Percentiles rank a stretch among this genome's conserved stretches.
Conservation (phyloP, 2,797 vertebrate genomes). For the Ibycter americanus region DNA sequence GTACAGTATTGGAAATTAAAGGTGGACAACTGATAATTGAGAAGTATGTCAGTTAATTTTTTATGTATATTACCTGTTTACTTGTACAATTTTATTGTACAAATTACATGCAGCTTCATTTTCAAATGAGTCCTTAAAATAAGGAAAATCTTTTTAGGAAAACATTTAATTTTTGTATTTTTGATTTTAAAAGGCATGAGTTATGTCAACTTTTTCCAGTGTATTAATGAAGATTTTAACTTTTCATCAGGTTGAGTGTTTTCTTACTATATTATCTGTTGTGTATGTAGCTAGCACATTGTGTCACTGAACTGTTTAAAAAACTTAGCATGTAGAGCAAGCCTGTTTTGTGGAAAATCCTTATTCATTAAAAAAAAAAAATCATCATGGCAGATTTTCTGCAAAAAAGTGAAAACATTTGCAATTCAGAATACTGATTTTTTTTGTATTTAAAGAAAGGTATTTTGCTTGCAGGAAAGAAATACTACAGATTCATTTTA, state of each 20-base stretch:
- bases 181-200: constrained; percentile 97
- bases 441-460: constrained; percentile 83
- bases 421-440: constrained; percentile 84
- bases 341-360: constrained; percentile 92
- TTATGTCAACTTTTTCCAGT: constrained; percentile 96
- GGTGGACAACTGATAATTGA: constrained; percentile 86
- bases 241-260: constrained; percentile 94
- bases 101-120: constrained; percentile 96
- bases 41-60: constrained; percentile 92
- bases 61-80: constrained; percentile 96
- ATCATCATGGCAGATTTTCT: constrained; percentile 91
- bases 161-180: constrained; percentile 95
- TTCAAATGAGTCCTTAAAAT: constrained; percentile 93
- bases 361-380: constrained; percentile 86
- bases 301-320: constrained; percentile 92
- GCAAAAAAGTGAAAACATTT: constrained; percentile 79
- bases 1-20: constrained; percentile 87
- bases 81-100: constrained; percentile 97
- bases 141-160: constrained; percentile 93
- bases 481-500: constrained; percentile 85
- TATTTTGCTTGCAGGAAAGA: constrained; percentile 89
- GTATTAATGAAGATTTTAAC: constrained; percentile 99
- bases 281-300: constrained; percentile 92
- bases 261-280: constrained; percentile 91
- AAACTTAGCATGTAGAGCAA: constrained; percentile 92